Base-by-base conservation (phyloP, 2,113 vertebrate genomes). In the Siniperca chuatsi region DNA sequence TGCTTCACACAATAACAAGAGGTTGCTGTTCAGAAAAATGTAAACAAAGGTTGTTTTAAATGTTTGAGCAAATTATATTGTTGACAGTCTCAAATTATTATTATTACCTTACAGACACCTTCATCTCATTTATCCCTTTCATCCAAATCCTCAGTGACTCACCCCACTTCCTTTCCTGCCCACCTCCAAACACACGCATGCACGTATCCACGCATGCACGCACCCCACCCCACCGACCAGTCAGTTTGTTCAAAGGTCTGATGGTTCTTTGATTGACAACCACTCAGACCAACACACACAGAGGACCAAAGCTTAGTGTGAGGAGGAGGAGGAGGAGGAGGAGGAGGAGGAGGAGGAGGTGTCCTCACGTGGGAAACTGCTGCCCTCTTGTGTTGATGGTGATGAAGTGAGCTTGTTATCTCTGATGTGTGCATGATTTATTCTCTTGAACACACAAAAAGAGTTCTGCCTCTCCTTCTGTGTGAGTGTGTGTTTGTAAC, bases 361-460 rank as follows among this genome's bases (percentile, higher is more conserved):
- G 62, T 72, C 52, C 29, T 73, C 25, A 2, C 35, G 9, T 69
- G 20, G 55, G 61, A 62, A 20, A 16, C 72, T 91, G 82, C 87
- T 82, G 90, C 92, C 90, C 86, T 57, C 92, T 90, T 25, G 87
- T 92, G 92, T 71, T 71, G 5, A 46, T 68, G n/a, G 5, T 10
- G 33, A 66, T 33, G 18, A 69, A 78, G 12, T 65, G 75, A 50
- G 18, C 9, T 48, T n/a, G 0, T 57, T 60, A 70, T 29, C 20
- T 6, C 15, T 37, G 37, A 37, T 18, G 44, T 71, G 37, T 74
- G 50, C 75, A 3, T 78, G 18, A 77, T 29, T 64, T 75, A 61
- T 37, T n/a, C 46, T 23, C 35, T 46, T 64, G 18, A 44, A 54
- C 40, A 50, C 8, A 40, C 55, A 79, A 79, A 79, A 79, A 35